Conservation (phyloP, 2,113 vertebrate species). For the Passer montanus region DNA sequence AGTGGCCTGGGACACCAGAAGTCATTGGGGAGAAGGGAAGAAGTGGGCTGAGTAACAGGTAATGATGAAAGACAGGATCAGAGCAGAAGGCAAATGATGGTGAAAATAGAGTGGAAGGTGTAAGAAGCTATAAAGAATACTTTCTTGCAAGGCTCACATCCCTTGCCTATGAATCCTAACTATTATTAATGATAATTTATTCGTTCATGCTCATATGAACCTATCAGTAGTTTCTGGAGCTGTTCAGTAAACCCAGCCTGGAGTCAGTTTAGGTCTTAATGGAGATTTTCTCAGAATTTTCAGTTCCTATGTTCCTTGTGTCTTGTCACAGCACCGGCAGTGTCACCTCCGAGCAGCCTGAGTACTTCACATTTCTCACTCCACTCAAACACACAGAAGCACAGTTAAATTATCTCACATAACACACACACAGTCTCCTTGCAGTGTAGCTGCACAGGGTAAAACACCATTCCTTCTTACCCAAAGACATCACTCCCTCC, state of each 20-base stretch:
- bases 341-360: background rate
- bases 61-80: background rate
- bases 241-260: background rate
- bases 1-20: background rate
- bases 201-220: background rate
- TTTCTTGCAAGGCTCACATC: background rate
- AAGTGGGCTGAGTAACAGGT: background rate
- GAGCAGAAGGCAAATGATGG: background rate
- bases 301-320: background rate
- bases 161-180: background rate
- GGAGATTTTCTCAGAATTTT: background rate
- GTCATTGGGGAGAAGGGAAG: background rate
- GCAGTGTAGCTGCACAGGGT: background rate
- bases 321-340: background rate
- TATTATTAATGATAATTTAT: background rate
- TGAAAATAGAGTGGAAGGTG: background rate
- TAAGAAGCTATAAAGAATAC: background rate
- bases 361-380: background rate
- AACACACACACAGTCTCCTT: background rate
- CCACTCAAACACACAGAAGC: background rate
- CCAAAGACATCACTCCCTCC: background rate
- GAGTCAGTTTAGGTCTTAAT: background rate
- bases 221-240: background rate
- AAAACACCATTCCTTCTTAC: background rate
- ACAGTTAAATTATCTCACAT: background rate